phyloP scores from a whole-genome alignment of 2,797 vertebrate species.

The Anas acuta region DNA sequence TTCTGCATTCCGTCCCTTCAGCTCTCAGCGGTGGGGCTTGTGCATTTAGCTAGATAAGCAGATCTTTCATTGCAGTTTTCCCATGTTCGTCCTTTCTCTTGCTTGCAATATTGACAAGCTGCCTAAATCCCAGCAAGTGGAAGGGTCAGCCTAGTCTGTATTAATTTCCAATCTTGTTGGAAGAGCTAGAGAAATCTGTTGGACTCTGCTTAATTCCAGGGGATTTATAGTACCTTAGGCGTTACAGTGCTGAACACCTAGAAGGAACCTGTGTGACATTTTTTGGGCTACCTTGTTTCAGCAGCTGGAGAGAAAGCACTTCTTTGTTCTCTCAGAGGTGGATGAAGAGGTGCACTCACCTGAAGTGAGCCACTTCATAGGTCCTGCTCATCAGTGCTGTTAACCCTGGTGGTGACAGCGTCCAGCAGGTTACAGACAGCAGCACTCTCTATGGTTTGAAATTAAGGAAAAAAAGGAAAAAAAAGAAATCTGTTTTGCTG shows the following conservation, averaged over 20 bases:
- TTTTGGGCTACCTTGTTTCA: constrained; percentile 8
- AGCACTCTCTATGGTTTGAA: background rate
- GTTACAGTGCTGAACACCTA: background rate
- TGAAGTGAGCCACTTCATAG: background rate
- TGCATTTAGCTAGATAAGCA: constrained; percentile 65
- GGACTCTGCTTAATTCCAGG: background rate
- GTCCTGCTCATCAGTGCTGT: background rate
- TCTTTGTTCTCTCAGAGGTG: background rate
- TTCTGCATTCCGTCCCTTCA: constrained; percentile 49
- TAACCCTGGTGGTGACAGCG: background rate
- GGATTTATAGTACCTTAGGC: background rate
- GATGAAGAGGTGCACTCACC: rapidly evolving
- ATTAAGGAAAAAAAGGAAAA: background rate
- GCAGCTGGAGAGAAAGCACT: background rate
- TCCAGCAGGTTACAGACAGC: background rate
- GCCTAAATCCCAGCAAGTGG: background rate
- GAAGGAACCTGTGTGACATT: background rate
- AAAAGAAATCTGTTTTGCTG: background rate
- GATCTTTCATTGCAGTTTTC: constrained; percentile 55
- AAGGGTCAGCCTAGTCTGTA: constrained; percentile 49
- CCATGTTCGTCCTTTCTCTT: constrained; percentile 53
- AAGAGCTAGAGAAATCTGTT: constrained; percentile 14
- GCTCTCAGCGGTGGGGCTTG: background rate
- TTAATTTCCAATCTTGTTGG: constrained; percentile 33
- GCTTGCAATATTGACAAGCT: constrained; percentile 44